phyloP scores from a whole-genome alignment of 2,797 vertebrate genomes.

The Clamator glandarius region DNA sequence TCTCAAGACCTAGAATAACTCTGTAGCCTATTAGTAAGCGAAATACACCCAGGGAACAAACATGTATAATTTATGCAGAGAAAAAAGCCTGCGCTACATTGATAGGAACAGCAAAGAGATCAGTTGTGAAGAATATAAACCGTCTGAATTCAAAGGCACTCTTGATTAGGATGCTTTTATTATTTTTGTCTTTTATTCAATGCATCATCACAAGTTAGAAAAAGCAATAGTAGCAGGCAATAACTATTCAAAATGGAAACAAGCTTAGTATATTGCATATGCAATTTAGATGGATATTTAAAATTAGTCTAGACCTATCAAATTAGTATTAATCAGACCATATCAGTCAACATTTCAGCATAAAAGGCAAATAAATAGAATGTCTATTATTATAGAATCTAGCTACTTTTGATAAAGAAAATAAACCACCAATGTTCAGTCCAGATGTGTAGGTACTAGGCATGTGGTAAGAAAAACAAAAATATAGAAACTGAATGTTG shows the following conservation, averaged over 20 bases:
- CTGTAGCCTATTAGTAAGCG: neutral
- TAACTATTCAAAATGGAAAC: neutral
- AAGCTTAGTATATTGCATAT: accelerated
- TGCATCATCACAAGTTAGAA: neutral
- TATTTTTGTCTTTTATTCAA: neutral
- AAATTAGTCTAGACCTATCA: neutral
- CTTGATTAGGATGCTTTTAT: neutral
- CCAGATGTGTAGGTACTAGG: neutral
- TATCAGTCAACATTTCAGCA: neutral
- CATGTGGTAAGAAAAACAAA: neutral
- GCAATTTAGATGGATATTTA: neutral
- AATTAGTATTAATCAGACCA: neutral
- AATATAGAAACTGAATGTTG: neutral
- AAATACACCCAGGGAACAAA: constrained; percentile 17
- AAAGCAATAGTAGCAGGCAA: neutral
- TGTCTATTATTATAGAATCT: neutral
- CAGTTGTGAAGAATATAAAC: neutral
- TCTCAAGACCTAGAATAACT: neutral
- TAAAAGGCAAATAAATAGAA: neutral
- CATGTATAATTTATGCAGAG: neutral
- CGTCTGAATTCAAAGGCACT: neutral
- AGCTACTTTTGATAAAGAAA: neutral
- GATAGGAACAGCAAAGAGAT: neutral
- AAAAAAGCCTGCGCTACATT: constrained; percentile 9
- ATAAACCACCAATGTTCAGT: neutral